These are phyloP conservation scores for Xenentodon cancila DNA, from an alignment of 2,797 vertebrate genomes.

Conservation along the genomic window DNA sequence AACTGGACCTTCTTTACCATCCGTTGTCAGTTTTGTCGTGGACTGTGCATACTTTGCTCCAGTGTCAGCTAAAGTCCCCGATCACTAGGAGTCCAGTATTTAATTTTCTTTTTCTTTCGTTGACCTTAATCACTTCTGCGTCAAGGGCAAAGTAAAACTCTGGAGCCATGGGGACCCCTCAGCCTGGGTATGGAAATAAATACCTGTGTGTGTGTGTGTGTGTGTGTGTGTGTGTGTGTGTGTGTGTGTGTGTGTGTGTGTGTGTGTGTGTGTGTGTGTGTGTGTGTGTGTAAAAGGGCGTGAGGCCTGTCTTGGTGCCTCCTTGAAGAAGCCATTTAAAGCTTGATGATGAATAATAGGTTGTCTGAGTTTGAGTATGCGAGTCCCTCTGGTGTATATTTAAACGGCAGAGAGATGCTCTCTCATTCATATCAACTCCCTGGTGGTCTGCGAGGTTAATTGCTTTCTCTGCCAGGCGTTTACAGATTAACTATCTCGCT, in stretches of 20 bases:
- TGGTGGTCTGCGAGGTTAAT: conserved; percentile 69
- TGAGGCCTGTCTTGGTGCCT: conserved; percentile 52
- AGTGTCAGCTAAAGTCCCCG: conserved; percentile 45
- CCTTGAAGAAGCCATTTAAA: conserved; percentile 53
- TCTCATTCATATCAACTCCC: conserved; percentile 59
- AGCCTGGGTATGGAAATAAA: conserved; percentile 42
- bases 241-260: conserved; percentile 13
- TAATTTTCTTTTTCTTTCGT: conserved; percentile 54
- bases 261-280: conserved; percentile 13
- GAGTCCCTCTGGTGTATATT: conserved; percentile 66
- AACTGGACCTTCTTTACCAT: neutral
- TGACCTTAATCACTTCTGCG: conserved; percentile 59
- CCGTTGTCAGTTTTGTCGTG: conserved; percentile 45
- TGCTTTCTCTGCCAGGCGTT: conserved; percentile 69
- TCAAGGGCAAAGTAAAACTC: conserved; percentile 49
- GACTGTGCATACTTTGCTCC: conserved; percentile 37
- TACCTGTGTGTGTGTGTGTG: conserved; percentile 25
- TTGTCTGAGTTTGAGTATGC: conserved; percentile 37
- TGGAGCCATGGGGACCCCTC: conserved; percentile 37
- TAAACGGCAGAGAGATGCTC: conserved; percentile 59
- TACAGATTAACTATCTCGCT: conserved; percentile 69
- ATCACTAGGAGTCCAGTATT: conserved; percentile 58
- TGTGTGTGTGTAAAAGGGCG: conserved; percentile 16
- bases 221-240: conserved; percentile 10
- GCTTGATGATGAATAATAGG: conserved; percentile 65